These are phyloP conservation scores for Octopus bimaculoides DNA, from an alignment of 1,140 invertebrate genomes.

Conservation along the genomic window DNA sequence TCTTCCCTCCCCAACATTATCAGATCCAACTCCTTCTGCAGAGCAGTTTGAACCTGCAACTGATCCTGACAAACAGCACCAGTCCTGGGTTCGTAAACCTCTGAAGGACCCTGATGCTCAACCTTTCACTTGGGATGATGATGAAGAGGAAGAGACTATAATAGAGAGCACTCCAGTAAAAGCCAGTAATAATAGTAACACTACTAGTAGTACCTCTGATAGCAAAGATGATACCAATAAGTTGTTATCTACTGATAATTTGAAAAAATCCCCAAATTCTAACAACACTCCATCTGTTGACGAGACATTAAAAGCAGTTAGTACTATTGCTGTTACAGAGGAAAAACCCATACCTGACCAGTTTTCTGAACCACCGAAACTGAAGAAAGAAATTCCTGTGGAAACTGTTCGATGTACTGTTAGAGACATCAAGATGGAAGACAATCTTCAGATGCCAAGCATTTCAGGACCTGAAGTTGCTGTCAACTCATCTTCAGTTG, in stretches of 20 bases:
- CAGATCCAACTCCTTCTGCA: not conserved
- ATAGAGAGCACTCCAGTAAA: not conserved
- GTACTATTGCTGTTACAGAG: not conserved
- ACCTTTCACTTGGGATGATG: not conserved
- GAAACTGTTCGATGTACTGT: not conserved
- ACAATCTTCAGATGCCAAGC: not conserved
- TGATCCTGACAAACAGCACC: not conserved
- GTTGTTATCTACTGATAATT: no score
- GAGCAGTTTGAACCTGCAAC: not conserved
- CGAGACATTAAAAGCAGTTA: not conserved
- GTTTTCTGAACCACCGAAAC: not conserved
- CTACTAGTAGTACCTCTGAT: not conserved
- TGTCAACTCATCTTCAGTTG: not conserved
- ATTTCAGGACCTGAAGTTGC: not conserved
- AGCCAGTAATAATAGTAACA: not conserved
- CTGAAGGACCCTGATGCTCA: not conserved
- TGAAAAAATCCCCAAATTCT: no score
- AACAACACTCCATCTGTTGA: no score
- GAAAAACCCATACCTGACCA: not conserved
- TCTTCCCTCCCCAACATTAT: not conserved
- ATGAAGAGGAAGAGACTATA: not conserved
- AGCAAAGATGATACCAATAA: not conserved
- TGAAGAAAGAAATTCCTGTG: not conserved
- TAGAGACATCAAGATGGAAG: not conserved
- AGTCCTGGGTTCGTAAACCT: slow-evolving; percentile 1